Conservation (phyloP, 2,113 vertebrate genomes). For the Lagopus leucura region DNA sequence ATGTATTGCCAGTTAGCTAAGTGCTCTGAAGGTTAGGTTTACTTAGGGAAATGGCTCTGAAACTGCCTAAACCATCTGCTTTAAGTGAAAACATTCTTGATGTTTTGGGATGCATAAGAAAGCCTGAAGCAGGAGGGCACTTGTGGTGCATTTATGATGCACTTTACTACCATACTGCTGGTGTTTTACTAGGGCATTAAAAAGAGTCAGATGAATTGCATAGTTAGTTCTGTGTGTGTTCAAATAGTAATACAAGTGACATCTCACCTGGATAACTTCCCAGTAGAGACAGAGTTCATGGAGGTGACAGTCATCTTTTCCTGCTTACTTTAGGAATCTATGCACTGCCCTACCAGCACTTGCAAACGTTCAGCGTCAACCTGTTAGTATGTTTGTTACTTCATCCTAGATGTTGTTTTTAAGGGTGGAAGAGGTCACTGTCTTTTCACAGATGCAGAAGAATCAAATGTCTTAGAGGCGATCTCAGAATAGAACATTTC, state of each 20-base stretch:
- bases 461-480: not conserved
- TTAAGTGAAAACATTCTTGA: not conserved
- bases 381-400: not conserved
- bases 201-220: not conserved
- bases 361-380: not conserved
- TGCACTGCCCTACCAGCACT: not conserved
- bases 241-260: not conserved
- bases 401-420: not conserved
- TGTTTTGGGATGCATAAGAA: not conserved
- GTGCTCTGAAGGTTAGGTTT: not conserved
- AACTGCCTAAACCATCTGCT: not conserved
- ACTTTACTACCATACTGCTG: not conserved
- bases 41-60: not conserved
- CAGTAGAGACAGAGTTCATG: not conserved
- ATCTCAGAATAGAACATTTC: not conserved
- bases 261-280: fast-evolving
- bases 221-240: not conserved
- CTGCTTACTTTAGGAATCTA: not conserved
- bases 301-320: not conserved
- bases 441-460: not conserved
- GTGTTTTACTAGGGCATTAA: not conserved
- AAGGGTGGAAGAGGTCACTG: not conserved
- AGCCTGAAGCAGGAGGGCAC: not conserved
- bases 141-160: not conserved
- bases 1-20: not conserved